A percentile compares a stretch with the other conserved stretches of the same genome.
Conservation (phyloP, 2,797 vertebrate genomes). For the Tachyglossus aculeatus region DNA sequence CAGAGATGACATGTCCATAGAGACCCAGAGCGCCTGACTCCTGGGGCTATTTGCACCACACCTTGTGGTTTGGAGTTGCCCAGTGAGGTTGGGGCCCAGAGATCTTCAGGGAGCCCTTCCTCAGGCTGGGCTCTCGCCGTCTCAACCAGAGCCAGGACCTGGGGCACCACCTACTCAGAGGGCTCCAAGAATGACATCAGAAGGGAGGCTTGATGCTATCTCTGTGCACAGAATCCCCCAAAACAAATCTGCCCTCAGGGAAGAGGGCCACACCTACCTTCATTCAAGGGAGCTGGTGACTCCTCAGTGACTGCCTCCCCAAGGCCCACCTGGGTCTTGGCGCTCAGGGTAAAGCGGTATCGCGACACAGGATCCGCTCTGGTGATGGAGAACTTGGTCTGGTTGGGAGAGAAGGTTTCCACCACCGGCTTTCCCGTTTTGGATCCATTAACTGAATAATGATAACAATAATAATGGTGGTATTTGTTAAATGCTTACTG, state of each 20-base stretch:
- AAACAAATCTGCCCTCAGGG: neutral
- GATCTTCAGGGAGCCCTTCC: too few relatives aligned
- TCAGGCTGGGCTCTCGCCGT: too few relatives aligned
- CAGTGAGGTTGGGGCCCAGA: neutral
- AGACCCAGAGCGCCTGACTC: neutral
- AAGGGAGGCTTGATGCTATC: too few relatives aligned
- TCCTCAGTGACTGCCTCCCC: conserved; percentile 82
- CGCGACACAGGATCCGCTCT: conserved; percentile 84
- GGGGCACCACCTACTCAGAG: neutral
- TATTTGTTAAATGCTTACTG: too few relatives aligned
- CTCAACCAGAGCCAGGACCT: neutral
- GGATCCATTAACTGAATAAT: conserved; percentile 87
- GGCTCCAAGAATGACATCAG: too few relatives aligned
- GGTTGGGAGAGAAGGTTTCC: conserved; percentile 84
- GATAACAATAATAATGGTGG: too few relatives aligned
- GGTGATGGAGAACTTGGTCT: conserved; percentile 82
- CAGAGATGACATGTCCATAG: too few relatives aligned
- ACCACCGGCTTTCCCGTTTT: conserved; percentile 72
- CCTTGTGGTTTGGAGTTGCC: neutral
- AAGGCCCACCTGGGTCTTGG: conserved; percentile 87
- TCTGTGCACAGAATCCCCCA: too few relatives aligned
- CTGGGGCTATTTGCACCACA: neutral
- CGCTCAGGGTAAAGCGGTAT: conserved; percentile 88
- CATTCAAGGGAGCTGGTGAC: conserved; percentile 85
- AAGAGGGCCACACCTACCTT: conserved; percentile 78